A percentile compares a stretch with the other conserved stretches of the same genome.
These are phyloP conservation scores for Orthosia incerta DNA, from an alignment of 2,888 invertebrate species.

Conservation along the genomic window DNA sequence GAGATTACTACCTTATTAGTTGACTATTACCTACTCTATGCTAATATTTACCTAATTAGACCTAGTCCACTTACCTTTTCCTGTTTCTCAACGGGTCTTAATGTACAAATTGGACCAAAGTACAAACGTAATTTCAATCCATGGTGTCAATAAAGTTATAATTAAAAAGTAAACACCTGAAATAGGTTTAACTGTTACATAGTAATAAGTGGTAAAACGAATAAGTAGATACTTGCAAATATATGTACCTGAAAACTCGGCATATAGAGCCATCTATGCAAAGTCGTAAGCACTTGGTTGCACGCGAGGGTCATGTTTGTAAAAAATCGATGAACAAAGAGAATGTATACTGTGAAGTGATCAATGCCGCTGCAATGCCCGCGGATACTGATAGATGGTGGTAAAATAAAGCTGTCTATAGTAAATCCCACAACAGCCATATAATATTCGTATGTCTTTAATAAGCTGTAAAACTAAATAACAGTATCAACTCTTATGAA, in stretches of 20 bases:
- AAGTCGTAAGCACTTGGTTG: constrained; percentile 1
- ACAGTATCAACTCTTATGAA: neutral
- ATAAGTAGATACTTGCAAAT: neutral
- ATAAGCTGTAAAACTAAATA: neutral
- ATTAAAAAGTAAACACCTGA: too few species aligned
- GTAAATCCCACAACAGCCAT: neutral
- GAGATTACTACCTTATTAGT: neutral
- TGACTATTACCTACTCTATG: too few species aligned
- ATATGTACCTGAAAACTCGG: neutral
- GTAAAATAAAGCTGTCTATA: neutral
- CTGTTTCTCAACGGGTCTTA: neutral
- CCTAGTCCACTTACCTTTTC: too few species aligned
- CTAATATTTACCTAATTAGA: too few species aligned
- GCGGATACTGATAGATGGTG: constrained; percentile 48
- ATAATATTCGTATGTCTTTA: neutral
- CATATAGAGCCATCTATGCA: constrained; percentile 58
- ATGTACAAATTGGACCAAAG: constrained; percentile 19
- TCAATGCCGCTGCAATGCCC: neutral
- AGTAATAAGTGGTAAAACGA: too few species aligned
- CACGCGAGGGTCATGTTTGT: too few species aligned
- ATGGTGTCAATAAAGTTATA: neutral
- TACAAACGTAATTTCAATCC: neutral
- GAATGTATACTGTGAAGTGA: constrained; percentile 6
- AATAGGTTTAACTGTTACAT: too few species aligned
- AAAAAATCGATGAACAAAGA: too few species aligned